These are phyloP conservation scores for Diadegma fenestrale DNA, from an alignment of 2,888 invertebrate species.

Conservation along the genomic window DNA sequence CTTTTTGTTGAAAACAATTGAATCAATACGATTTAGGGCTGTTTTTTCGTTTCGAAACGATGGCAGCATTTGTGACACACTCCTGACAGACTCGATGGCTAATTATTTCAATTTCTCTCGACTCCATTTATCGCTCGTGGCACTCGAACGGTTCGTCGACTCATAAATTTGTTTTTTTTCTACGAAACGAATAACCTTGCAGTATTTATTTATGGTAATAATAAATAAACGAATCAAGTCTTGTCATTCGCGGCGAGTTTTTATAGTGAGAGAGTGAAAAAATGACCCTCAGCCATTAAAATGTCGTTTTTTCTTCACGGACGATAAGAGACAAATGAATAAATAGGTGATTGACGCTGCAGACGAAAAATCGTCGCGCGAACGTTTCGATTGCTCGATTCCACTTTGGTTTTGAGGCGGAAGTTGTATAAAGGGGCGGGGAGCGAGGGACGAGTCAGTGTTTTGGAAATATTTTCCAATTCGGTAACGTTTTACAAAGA, in stretches of 20 bases:
- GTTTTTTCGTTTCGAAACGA: conserved; percentile 3
- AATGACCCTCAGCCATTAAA: conserved; percentile 18
- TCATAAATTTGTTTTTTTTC: background rate
- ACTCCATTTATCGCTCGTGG: conserved; percentile 1
- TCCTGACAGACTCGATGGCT: background rate
- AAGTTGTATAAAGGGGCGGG: conserved; percentile 70
- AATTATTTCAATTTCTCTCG: conserved; percentile 10
- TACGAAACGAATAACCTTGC: conserved; percentile 9
- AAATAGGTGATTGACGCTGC: conserved; percentile 72
- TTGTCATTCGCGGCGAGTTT: background rate
- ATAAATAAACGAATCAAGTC: conserved; percentile 44
- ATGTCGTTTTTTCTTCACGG: conserved; percentile 48
- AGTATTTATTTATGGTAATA: conserved; percentile 10
- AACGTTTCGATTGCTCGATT: conserved; percentile 30
- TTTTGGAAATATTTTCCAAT: conserved; percentile 55
- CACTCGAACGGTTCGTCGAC: conserved; percentile 27
- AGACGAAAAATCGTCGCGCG: background rate
- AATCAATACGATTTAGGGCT: background rate
- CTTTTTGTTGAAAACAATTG: conserved; percentile 10
- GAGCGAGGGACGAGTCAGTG: conserved; percentile 40
- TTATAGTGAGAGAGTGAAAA: background rate
- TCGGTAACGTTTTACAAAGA: conserved; percentile 74
- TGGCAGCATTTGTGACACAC: background rate
- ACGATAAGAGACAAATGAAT: conserved; percentile 73
- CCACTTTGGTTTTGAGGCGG: conserved; percentile 60